Conservation (phyloP, 2,113 vertebrate genomes). For the Cervus canadensis region DNA sequence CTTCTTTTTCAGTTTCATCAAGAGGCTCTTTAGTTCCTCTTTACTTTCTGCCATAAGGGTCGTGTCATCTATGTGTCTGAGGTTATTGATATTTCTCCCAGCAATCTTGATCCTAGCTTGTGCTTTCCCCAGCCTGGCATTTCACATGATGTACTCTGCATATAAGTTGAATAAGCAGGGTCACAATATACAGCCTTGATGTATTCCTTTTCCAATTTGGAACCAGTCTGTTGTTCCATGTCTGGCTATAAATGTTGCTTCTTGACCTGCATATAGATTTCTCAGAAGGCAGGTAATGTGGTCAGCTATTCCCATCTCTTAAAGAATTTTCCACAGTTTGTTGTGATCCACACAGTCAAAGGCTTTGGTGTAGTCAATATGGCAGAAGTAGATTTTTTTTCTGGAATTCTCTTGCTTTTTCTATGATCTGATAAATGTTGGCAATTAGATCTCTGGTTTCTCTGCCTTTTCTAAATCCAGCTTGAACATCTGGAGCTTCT, state of each 20-base stretch:
- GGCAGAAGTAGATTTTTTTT: background rate
- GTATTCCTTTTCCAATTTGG: background rate
- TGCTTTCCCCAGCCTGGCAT: background rate
- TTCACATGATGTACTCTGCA: background rate
- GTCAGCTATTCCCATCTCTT: background rate
- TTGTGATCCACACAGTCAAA: background rate
- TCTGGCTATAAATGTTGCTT: background rate
- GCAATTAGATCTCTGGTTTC: background rate
- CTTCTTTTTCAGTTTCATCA: background rate
- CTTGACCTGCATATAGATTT: background rate
- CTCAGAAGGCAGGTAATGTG: background rate
- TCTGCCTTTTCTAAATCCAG: background rate
- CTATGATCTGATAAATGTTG: background rate
- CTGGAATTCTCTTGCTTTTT: background rate
- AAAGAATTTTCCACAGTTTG: background rate
- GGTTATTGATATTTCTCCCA: background rate
- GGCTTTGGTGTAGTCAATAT: background rate
- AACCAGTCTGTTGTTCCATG: background rate
- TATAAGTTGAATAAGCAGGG: background rate
- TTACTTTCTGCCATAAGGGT: background rate
- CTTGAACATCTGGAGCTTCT: background rate
- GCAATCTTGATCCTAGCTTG: background rate
- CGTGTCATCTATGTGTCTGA: background rate
- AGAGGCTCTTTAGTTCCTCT: background rate
- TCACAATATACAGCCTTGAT: background rate